These are phyloP conservation scores for Drosophila siamana DNA, from an alignment of 2,888 invertebrate genomes.

Conservation along the genomic window DNA sequence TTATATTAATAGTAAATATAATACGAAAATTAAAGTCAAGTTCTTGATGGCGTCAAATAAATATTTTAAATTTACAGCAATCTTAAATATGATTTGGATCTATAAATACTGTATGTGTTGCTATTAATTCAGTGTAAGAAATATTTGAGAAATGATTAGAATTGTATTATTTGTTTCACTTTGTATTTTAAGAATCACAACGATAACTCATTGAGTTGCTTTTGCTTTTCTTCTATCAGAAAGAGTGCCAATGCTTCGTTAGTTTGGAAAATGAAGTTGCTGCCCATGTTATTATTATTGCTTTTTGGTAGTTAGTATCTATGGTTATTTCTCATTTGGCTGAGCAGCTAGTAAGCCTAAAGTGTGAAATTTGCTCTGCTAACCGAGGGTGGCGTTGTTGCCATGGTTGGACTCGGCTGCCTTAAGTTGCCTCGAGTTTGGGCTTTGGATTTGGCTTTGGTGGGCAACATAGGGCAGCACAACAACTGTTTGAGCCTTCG, in stretches of 20 bases:
- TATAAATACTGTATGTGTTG: too few relatives aligned
- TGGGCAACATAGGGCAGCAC: constrained; percentile 37
- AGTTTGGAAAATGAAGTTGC: not conserved
- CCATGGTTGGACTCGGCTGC: not conserved
- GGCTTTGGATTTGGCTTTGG: not conserved
- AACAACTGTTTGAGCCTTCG: constrained; percentile 32
- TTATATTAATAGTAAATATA: constrained; percentile 5
- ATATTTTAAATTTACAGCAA: too few relatives aligned
- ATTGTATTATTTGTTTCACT: too few relatives aligned
- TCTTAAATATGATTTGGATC: too few relatives aligned
- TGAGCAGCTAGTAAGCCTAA: constrained; percentile 28
- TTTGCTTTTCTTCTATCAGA: not conserved
- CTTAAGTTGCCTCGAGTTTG: constrained; percentile 2
- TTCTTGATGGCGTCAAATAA: too few relatives aligned
- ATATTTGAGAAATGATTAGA: too few relatives aligned
- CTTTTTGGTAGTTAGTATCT: constrained; percentile 14
- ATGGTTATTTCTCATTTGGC: constrained; percentile 3
- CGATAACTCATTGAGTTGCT: not conserved
- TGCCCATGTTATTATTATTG: not conserved
- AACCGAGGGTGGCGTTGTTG: constrained; percentile 27
- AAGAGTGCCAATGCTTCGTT: constrained; percentile 22
- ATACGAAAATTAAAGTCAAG: not conserved
- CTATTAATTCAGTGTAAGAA: too few relatives aligned
- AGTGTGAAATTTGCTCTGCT: constrained; percentile 73
- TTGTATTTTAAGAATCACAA: too few relatives aligned